phyloP scores from a whole-genome alignment of 2,888 invertebrate genomes.

The Druceiella hillmani region DNA sequence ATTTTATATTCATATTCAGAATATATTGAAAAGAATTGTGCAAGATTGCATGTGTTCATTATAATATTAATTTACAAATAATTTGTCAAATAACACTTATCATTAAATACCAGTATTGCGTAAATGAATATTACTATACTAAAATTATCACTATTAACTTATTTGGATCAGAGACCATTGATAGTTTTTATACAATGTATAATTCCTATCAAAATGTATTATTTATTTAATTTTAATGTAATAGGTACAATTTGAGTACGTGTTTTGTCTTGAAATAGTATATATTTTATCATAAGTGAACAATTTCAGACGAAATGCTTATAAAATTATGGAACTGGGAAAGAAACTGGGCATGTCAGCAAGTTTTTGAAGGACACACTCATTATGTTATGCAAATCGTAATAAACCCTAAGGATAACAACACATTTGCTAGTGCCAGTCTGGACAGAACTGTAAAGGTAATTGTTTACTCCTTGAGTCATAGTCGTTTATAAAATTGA shows the following conservation, averaged over 20 bases:
- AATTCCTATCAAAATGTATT: too few species aligned
- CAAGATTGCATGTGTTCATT: too few species aligned
- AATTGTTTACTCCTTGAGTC: conserved; percentile 8
- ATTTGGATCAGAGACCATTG: too few species aligned
- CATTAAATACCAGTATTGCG: too few species aligned
- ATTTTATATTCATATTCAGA: background rate
- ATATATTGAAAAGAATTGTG: background rate
- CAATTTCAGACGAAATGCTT: conserved; percentile 86
- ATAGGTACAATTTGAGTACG: too few species aligned
- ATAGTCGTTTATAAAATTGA: background rate
- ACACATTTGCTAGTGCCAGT: conserved; percentile 99
- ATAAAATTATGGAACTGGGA: conserved; percentile 99
- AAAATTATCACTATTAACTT: too few species aligned
- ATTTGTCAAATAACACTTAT: too few species aligned
- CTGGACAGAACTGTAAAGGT: conserved; percentile 95
- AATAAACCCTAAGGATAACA: conserved; percentile 99
- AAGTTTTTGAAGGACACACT: conserved; percentile 98
- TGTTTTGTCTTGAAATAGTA: too few species aligned
- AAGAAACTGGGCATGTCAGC: conserved; percentile 95
- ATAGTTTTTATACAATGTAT: too few species aligned
- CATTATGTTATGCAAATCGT: conserved; percentile 99
- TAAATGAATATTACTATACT: too few species aligned
- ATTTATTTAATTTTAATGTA: too few species aligned
- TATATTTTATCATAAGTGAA: conserved; percentile 4
- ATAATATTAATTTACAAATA: too few species aligned